These are phyloP conservation scores for Schlechtendalia chinensis DNA, from an alignment of 1,140 invertebrate species.

Conservation along the genomic window DNA sequence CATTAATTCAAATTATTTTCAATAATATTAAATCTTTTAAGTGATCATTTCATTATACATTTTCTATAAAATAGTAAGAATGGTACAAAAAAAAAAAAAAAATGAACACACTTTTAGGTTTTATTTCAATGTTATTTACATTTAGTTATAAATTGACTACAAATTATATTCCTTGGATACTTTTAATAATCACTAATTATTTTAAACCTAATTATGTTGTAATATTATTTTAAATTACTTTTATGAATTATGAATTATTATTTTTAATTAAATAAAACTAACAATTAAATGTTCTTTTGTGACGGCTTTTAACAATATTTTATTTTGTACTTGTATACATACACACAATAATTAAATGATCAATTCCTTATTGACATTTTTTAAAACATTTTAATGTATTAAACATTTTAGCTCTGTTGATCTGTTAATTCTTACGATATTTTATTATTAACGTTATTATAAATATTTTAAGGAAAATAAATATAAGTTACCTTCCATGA, in stretches of 20 bases:
- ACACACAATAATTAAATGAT: neutral
- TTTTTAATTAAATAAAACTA: neutral
- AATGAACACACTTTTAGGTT: neutral
- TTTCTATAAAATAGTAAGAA: neutral
- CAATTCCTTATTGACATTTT: slow-evolving; percentile 3
- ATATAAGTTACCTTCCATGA: slow-evolving; percentile 44
- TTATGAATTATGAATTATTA: neutral
- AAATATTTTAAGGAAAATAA: slow-evolving; percentile 31
- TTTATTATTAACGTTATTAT: slow-evolving; percentile 39
- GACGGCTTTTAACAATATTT: neutral
- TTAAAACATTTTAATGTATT: neutral
- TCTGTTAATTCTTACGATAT: slow-evolving; percentile 31
- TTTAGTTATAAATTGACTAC: too few relatives aligned
- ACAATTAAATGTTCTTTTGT: neutral
- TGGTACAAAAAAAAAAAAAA: neutral
- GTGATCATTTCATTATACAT: neutral
- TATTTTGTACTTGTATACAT: neutral
- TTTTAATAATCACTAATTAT: slow-evolving; percentile 28
- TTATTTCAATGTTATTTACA: too few relatives aligned
- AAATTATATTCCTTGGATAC: neutral
- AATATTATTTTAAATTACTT: neutral
- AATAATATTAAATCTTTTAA: neutral
- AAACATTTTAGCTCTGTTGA: slow-evolving; percentile 18
- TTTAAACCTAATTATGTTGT: neutral
- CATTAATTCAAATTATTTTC: neutral